Evolutionary conservation across 2,888 invertebrate species (phyloP).

Genomic region (Pemphredon lugubris): DNA sequence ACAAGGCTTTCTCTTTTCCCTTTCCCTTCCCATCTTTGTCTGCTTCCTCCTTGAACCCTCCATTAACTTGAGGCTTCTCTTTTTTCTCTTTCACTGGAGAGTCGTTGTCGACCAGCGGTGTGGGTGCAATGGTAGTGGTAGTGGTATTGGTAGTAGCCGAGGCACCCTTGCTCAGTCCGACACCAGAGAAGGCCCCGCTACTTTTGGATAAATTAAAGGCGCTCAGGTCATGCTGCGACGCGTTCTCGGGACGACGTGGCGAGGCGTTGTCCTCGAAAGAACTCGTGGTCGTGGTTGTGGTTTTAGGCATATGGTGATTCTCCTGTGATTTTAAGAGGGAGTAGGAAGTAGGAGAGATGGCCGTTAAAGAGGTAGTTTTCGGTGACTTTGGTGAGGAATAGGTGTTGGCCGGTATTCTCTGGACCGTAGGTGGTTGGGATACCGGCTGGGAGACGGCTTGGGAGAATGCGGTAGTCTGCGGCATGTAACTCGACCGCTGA

Average conservation of each 20-base stretch:
- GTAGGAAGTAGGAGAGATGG: slow-evolving; percentile 61
- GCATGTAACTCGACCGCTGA: slow-evolving; percentile 76
- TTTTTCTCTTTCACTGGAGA: slow-evolving; percentile 23
- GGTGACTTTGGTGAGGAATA: slow-evolving; percentile 71
- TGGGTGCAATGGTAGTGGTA: no score
- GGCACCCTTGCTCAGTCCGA: no score
- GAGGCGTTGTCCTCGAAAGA: slow-evolving; percentile 59
- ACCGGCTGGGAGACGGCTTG: no score
- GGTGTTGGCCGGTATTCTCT: slow-evolving; percentile 77
- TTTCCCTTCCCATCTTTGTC: slow-evolving; percentile 28
- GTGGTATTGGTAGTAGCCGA: no score
- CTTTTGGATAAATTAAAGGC: slow-evolving; percentile 72
- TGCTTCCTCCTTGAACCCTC: slow-evolving; percentile 39
- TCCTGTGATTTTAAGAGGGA: slow-evolving; percentile 62
- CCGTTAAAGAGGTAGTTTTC: slow-evolving; percentile 63
- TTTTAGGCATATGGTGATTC: no score
- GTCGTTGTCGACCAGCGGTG: no score
- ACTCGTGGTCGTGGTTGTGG: slow-evolving; percentile 38
- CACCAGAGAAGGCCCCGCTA: no score
- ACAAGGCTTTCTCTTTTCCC: slow-evolving; percentile 26
- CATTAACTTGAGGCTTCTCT: slow-evolving; percentile 57
- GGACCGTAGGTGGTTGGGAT: slow-evolving; percentile 74
- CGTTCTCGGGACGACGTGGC: slow-evolving; percentile 48
- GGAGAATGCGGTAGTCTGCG: slow-evolving; percentile 70
- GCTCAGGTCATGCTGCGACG: slow-evolving; percentile 60